These are phyloP conservation scores for Cassiopea andromeda DNA, from an alignment of 30 jellyfish, hydroid and myxozoan species.

Conservation along the genomic window DNA sequence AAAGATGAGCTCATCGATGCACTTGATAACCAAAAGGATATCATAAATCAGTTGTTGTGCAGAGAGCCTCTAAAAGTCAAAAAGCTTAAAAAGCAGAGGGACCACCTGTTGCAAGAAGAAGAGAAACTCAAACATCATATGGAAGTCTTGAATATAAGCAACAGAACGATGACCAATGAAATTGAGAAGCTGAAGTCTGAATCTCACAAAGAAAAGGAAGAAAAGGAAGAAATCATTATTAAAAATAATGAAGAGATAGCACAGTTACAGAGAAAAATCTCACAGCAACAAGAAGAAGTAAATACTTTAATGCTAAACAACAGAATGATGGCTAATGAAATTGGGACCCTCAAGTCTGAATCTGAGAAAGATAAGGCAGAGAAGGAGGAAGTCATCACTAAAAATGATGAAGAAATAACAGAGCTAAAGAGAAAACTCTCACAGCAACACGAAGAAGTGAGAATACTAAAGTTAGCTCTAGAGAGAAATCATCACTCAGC, in stretches of 20 bases:
- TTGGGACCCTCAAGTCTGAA: not conserved
- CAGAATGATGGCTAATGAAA: not conserved
- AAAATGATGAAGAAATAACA: too few species aligned
- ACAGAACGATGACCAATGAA: too few species aligned
- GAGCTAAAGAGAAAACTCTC: too few species aligned
- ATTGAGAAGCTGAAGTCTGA: too few species aligned
- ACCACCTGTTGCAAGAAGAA: not conserved
- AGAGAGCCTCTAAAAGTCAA: conserved; percentile 10
- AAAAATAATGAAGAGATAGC: not conserved
- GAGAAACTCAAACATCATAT: not conserved
- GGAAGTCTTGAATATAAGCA: too few species aligned
- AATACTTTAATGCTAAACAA: not conserved
- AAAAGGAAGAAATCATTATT: too few species aligned
- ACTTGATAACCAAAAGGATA: not conserved
- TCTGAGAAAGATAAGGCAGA: too few species aligned
- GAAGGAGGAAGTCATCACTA: too few species aligned
- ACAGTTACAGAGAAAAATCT: not conserved
- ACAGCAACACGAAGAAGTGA: too few species aligned
- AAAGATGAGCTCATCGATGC: not conserved
- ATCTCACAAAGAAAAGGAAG: too few species aligned
- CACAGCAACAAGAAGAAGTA: not conserved
- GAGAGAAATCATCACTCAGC: too few species aligned
- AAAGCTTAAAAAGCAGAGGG: not conserved
- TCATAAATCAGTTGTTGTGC: not conserved
- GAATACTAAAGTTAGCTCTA: too few species aligned